Base-by-base conservation (phyloP, 1,140 invertebrate species). In the Microplitis mediator region DNA sequence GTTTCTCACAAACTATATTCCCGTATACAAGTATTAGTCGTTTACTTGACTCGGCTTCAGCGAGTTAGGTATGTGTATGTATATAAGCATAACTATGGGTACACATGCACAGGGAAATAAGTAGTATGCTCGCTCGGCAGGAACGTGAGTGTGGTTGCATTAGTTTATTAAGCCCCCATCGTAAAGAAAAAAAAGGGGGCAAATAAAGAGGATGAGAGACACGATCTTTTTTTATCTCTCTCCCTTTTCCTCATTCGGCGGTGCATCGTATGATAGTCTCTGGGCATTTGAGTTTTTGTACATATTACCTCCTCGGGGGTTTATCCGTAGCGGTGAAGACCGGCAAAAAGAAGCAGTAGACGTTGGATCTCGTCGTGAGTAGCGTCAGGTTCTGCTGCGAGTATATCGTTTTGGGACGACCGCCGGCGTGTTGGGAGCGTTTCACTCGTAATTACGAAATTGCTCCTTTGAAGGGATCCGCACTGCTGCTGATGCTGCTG, bases 401-500 rank as follows among this genome's bases (percentile, higher is more conserved):
- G 65, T 67, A 67, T 67, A 52, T 54, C 50, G 65, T 67, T 67
- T 67, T 32, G 50, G 65, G 50, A 31, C 35, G 63, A 65, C 65
- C 45, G 65, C 65, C 50, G 50, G 65, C 39, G 51, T 39, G 65
- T 65, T 65, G 63, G 39, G 73, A 79, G 73, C 78, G 76, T 64
- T 79, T 76, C 76, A 77, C 75, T 79, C 78, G 77, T 77, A 77
- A 79, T 79, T 79, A 79, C 78, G 73, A 79, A 79, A 79, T 79
- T 79, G 75, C 78, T 77, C 76, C 78, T 79, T 77, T 79, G 76
- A 79, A 54, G 72, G 74, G 73, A 73, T 65, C 74, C 76, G 76
- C 71, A 69, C 74, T 70, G 60, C 69, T 72, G 73, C 77, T 72
- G 74, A 75, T 78, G 74, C 76, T 73, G 71, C 39, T 61, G 56